A percentile compares a stretch with the other conserved stretches of the same genome.
phyloP scores from a whole-genome alignment of 2,113 vertebrate species.

The Oenanthe oenanthe region DNA sequence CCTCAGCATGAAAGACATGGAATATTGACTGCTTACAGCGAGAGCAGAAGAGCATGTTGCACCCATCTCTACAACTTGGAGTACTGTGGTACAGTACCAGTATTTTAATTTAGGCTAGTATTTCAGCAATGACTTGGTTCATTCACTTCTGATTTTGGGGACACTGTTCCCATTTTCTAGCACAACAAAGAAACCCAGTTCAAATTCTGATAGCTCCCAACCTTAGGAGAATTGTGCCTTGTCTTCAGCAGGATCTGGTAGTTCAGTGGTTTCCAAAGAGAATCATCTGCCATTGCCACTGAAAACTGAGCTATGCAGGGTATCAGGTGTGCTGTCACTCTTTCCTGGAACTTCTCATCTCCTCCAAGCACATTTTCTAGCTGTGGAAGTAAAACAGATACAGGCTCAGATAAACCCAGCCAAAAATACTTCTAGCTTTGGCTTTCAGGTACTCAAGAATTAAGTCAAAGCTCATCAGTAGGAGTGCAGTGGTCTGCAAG shows the following conservation, averaged over 20 bases:
- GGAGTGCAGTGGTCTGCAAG: not conserved
- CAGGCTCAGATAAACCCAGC: not conserved
- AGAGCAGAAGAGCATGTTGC: not conserved
- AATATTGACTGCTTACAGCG: not conserved
- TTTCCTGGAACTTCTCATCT: constrained; percentile 81
- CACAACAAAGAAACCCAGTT: not conserved
- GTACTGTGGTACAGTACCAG: not conserved
- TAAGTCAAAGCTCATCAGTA: not conserved
- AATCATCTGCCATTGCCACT: constrained; percentile 88
- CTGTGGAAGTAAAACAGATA: constrained; percentile 66
- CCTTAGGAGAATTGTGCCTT: constrained; percentile 85
- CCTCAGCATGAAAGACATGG: not conserved
- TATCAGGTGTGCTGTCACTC: constrained; percentile 82
- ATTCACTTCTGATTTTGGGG: not conserved
- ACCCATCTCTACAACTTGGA: not conserved
- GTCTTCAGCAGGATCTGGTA: constrained; percentile 93
- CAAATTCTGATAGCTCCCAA: constrained; percentile 34
- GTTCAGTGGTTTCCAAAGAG: constrained; percentile 93
- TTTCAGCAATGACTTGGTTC: not conserved
- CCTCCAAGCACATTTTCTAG: constrained; percentile 90
- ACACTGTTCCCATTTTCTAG: not conserved
- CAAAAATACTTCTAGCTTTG: not conserved
- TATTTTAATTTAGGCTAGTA: not conserved
- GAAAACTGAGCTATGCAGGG: constrained; percentile 92
- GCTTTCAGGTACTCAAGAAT: not conserved